A percentile compares a stretch with the other conserved stretches of the same genome.
Evolutionary conservation across 2,888 invertebrate species (phyloP).

Genomic region (Ferrisia virgata): DNA sequence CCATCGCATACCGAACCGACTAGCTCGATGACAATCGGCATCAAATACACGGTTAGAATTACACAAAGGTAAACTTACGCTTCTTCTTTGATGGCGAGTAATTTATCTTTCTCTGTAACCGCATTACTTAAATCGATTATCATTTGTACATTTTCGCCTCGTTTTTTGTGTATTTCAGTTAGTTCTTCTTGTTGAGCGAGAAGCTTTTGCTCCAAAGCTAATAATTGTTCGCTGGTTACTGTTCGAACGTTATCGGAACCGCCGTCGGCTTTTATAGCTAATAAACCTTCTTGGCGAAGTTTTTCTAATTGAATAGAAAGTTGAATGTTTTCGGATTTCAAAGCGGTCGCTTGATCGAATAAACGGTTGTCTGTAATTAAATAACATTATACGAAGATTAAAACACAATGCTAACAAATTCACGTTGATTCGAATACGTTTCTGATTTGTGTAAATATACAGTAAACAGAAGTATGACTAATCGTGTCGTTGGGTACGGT

Average conservation of each 20-base stretch:
- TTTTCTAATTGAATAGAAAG: constrained; percentile 82
- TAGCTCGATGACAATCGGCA: not conserved
- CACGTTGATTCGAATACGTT: not conserved
- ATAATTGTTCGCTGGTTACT: constrained; percentile 58
- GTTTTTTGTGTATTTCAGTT: constrained; percentile 80
- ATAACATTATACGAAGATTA: not conserved
- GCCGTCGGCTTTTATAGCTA: constrained; percentile 52
- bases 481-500: not conserved
- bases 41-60: not conserved
- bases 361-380: constrained; percentile 73
- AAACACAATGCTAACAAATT: not conserved
- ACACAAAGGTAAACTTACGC: constrained; percentile 56
- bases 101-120: constrained; percentile 80
- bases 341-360: constrained; percentile 75
- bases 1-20: not conserved
- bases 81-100: constrained; percentile 68
- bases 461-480: not conserved
- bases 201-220: constrained; percentile 80
- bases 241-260: constrained; percentile 53
- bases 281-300: constrained; percentile 58
- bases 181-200: constrained; percentile 86
- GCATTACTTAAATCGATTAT: constrained; percentile 84
- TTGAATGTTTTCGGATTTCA: constrained; percentile 80
- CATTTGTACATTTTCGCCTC: constrained; percentile 90
- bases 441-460: not conserved